Evolutionary conservation across 2,797 vertebrate genomes (phyloP).

Genomic region (Neomorphus geoffroyi): DNA sequence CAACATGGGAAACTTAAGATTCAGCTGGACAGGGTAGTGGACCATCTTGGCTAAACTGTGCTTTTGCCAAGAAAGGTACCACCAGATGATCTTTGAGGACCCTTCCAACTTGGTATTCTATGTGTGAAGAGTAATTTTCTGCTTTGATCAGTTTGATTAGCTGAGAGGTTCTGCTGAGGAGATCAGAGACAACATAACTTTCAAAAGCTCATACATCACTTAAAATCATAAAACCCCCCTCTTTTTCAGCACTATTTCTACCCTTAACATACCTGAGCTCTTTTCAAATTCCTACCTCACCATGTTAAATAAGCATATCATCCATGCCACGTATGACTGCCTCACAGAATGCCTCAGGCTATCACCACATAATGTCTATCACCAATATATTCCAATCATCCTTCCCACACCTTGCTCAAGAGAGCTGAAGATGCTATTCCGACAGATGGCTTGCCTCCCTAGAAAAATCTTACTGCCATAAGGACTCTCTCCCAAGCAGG

Average conservation of each 20-base stretch:
- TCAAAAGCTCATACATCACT: neutral
- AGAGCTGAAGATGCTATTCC: neutral
- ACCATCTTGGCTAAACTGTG: no score
- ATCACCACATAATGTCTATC: neutral
- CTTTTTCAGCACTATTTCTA: neutral
- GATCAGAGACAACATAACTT: neutral
- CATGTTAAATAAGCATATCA: neutral
- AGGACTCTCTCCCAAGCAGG: neutral
- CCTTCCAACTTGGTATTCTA: no score
- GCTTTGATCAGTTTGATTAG: neutral
- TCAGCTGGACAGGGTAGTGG: no score
- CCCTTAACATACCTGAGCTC: neutral
- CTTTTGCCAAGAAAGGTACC: no score
- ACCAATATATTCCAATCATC: neutral
- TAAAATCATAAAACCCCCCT: neutral
- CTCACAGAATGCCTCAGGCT: neutral
- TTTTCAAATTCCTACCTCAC: neutral
- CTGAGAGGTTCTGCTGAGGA: neutral
- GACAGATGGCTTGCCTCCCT: neutral
- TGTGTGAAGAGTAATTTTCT: neutral
- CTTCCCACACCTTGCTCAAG: neutral
- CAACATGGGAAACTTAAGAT: no score
- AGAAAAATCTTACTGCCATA: neutral
- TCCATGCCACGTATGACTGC: neutral
- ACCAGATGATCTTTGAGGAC: no score